phyloP scores from a whole-genome alignment of 2,888 invertebrate species.

The Stenchaetothrips biformis region DNA sequence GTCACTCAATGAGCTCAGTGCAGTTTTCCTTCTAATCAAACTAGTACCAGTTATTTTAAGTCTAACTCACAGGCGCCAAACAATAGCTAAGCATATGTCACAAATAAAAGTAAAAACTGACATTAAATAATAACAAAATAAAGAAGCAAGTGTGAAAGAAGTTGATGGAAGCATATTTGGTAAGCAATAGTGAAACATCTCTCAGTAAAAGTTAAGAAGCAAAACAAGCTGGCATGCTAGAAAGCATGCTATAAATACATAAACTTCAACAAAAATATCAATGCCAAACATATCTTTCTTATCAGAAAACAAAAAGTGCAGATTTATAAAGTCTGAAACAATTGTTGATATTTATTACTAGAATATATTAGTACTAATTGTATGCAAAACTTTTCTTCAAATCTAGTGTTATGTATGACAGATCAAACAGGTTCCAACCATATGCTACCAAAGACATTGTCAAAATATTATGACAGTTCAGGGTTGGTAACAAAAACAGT shows the following conservation, averaged over 20 bases:
- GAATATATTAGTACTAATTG: not conserved
- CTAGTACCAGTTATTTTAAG: not conserved
- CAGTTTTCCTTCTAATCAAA: not conserved
- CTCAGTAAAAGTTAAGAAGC: not conserved
- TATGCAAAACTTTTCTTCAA: not conserved
- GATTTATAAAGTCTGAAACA: not conserved
- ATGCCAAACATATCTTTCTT: not conserved
- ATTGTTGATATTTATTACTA: not conserved
- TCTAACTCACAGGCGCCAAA: not conserved
- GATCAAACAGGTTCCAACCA: slow-evolving; percentile 10
- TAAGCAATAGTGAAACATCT: not conserved
- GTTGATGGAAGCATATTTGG: not conserved
- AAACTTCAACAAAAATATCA: not conserved
- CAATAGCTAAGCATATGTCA: not conserved
- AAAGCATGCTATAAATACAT: not conserved
- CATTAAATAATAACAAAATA: not conserved
- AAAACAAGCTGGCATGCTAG: not conserved
- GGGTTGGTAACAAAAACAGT: not conserved
- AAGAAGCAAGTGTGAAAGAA: not conserved
- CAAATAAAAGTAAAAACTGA: not conserved
- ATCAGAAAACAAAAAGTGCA: too few species aligned
- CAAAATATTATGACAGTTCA: not conserved
- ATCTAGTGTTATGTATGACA: not conserved
- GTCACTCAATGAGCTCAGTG: not conserved
- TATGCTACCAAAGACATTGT: not conserved